Evolutionary conservation across 2,113 vertebrate species (phyloP), one percentile per base, ranked within the genome.

Genomic region (Equus quagga): DNA sequence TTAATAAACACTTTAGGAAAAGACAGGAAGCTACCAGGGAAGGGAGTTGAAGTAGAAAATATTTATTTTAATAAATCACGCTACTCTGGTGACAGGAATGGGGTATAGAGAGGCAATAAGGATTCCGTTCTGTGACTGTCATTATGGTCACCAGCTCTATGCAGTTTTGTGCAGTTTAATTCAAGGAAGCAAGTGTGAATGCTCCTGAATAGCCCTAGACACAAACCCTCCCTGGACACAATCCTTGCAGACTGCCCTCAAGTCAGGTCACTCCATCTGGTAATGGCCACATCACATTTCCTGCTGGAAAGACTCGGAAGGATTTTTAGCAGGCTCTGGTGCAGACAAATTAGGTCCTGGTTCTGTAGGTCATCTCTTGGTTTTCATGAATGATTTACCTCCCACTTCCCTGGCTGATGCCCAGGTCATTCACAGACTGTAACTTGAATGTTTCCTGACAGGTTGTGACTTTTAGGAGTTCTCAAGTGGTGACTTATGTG

Each of bases 371-470:
- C 81, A 87, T 84, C 73, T 90, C 86, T 93, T 87, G 49, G 91
- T 85, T 98, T 95, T 94, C 44, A 87, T 87, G 21, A 96, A 94
- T 96, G 67, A 96, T 76, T 97, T 94, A 82, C 82, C 58, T 84
- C 46, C 79, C 70, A 58, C 21, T 75, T 80, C 67, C 64, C 31
- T 98, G 91, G 56, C n/a, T 13, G 28, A 21, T 93, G 24, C 28
- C 58, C 89, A 96, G 58, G 31, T 89, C 86, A 92, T 88, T 96
- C 72, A 91, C 0, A 28, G 28, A 80, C 13, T 89, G 44, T 49
- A 87, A 93, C 78, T 51, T 67, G 69, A 95, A 94, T 93, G 79
- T 87, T 89, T 44, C 18, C 81, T 84, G 75, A 97, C 64, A 96
- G 62, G 54, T 75, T 94, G n/a, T 94, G 58, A 96, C 54, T 96